Conservation (phyloP, 2,113 vertebrate species). For the Xiphias gladius region DNA sequence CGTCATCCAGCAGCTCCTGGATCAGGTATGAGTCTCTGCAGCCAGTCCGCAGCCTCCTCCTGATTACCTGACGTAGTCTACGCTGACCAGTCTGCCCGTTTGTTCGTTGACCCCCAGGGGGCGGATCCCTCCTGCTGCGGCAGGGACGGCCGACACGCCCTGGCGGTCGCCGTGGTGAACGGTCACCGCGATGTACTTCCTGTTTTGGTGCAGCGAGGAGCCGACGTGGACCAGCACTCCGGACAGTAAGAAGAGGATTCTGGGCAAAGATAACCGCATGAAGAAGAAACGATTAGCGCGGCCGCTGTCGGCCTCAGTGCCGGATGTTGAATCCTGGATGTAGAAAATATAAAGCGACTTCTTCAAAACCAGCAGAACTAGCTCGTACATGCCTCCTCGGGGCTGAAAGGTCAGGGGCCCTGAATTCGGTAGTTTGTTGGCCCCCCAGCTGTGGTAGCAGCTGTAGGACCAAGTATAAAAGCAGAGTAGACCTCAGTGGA, state of each 20-base stretch:
- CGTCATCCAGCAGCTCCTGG: slow-evolving; percentile 86
- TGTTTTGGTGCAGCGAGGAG: slow-evolving; percentile 86
- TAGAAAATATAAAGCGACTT: no score
- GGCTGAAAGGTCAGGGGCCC: no score
- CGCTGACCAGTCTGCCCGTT: background rate
- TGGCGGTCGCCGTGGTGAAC: slow-evolving; percentile 83
- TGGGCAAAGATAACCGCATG: no score
- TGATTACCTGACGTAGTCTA: background rate
- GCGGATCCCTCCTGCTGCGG: slow-evolving; percentile 86
- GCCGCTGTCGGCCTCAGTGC: no score
- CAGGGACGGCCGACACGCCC: slow-evolving; percentile 68
- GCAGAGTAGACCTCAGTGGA: no score
- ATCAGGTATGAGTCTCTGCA: slow-evolving; percentile 78
- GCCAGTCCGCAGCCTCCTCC: slow-evolving; percentile 29
- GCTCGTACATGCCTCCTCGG: no score
- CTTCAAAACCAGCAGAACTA: no score
- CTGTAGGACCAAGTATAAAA: no score
- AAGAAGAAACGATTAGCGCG: no score
- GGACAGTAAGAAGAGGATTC: slow-evolving; percentile 82
- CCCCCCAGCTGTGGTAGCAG: no score
- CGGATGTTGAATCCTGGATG: no score
- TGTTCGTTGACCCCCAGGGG: slow-evolving; percentile 77
- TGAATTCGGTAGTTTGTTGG: no score
- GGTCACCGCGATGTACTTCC: slow-evolving; percentile 81
- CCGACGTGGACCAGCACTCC: slow-evolving; percentile 84